A percentile compares a stretch with the other conserved stretches of the same genome.
phyloP scores from a whole-genome alignment of 1,140 invertebrate genomes.

The Temnothorax longispinosus region DNA sequence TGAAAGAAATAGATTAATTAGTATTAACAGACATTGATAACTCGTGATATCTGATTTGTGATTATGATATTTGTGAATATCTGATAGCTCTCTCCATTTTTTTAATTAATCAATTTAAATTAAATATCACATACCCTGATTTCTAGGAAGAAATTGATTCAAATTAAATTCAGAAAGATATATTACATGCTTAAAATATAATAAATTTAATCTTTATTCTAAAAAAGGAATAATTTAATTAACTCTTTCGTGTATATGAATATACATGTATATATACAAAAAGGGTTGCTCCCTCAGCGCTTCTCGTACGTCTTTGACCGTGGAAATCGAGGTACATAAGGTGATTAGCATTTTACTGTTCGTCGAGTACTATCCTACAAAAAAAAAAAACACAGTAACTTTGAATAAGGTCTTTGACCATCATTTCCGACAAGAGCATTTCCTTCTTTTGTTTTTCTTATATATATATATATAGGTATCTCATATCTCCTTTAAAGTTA shows the following conservation, averaged over 20 bases:
- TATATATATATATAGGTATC: too few relatives aligned
- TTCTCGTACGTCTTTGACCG: constrained; percentile 60
- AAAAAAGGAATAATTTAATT: too few relatives aligned
- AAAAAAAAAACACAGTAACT: neutral
- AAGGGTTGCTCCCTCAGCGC: constrained; percentile 26
- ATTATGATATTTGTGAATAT: neutral
- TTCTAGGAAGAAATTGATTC: neutral
- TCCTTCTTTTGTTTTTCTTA: neutral
- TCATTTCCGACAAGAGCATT: constrained; percentile 8
- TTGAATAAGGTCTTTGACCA: neutral
- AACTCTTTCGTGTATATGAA: constrained; percentile 34
- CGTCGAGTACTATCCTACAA: neutral
- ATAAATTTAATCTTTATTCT: neutral
- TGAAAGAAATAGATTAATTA: neutral
- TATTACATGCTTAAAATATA: constrained; percentile 1
- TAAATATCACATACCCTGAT: neutral
- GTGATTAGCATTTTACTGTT: constrained; percentile 69
- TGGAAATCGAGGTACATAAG: constrained; percentile 53
- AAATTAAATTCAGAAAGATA: constrained; percentile 2
- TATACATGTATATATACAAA: constrained; percentile 69
- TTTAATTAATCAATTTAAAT: neutral
- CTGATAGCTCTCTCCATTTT: neutral
- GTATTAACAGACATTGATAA: neutral
- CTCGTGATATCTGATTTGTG: neutral
- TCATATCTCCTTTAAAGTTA: neutral